Base-by-base conservation (phyloP, 1,140 invertebrate genomes). In the Cyclina sinensis region DNA sequence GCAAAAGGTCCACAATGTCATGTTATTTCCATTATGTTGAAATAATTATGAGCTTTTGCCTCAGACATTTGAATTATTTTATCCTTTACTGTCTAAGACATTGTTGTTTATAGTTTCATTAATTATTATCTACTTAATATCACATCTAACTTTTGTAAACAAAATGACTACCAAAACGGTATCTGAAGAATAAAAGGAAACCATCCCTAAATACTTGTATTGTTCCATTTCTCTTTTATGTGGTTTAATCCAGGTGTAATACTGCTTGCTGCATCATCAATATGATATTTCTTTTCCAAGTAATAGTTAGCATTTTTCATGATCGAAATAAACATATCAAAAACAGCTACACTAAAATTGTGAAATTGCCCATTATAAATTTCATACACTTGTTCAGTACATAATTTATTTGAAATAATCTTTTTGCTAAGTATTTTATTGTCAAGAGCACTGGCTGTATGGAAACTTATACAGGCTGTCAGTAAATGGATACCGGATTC, bases 381-480 rank as follows among this genome's bases (percentile, higher is more conserved):
- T 70, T 70, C n/a, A 70, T 70, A 16, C 65, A 5, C 65, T 11
- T 4, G 14, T 70, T 70, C 1, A 70, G 24, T 70, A 39, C 65
- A 70, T 35, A 37, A 70, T 70, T 70, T 70, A 70, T 37, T 70
- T 39, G 21, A 70, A 70, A 70, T 70, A 70, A 70, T 21, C 30
- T 65, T 12, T 70, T 70, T 70, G 32, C 65, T 70, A 7, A 18
- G 65, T 70, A 37, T 70, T 70, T 70, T 32, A 37, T 70, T 37
- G 12, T 37, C 7, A n/a, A 37, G 11, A 37, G 18, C 32, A 70
- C 18, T 14, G 37, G 32, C 35, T 1, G 35, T 18, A 27, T 2
- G 14, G 65, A 37, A 35, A 70, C 32, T 18, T 35, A 70, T 37
- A 70, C 21, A 14, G 12, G 24, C 4, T 70, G 30, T 39, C 14